These are phyloP conservation scores for Drosophila demipolita DNA, from an alignment of 2,888 invertebrate genomes.

Conservation along the genomic window DNA sequence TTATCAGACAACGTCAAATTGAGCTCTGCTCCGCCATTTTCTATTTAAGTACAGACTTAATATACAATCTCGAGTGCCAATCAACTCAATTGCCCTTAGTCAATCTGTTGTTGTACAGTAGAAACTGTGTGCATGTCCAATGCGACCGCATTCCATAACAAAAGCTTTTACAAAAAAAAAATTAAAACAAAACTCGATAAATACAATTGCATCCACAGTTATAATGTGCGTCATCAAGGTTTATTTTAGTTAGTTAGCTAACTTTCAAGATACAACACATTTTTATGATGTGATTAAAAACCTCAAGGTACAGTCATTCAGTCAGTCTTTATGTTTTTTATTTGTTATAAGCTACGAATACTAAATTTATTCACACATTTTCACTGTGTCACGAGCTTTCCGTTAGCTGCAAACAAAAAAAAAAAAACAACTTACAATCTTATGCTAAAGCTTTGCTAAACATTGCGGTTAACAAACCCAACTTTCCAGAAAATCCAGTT, in stretches of 20 bases:
- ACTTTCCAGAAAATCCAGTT: conserved; percentile 43
- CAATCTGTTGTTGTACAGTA: conserved; percentile 39
- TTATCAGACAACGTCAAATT: conserved; percentile 14
- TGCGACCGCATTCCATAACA: conserved; percentile 24
- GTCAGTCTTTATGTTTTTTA: not conserved
- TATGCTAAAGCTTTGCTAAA: conserved; percentile 15
- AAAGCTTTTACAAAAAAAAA: not conserved
- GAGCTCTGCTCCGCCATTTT: conserved; percentile 28
- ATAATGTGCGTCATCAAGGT: conserved; percentile 62
- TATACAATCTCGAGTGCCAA: conserved; percentile 42
- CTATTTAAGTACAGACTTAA: conserved; percentile 23
- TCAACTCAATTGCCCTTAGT: conserved; percentile 49
- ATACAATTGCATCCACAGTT: conserved; percentile 43
- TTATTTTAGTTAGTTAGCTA: conserved; percentile 33
- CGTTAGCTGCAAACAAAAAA: not conserved
- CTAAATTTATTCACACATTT: conserved; percentile 59
- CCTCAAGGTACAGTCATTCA: conserved; percentile 58
- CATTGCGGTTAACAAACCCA: conserved; percentile 30
- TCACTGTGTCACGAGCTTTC: conserved; percentile 50
- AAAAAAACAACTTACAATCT: not conserved
- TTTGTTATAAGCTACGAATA: conserved; percentile 17
- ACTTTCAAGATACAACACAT: conserved; percentile 7
- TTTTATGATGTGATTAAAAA: conserved; percentile 10
- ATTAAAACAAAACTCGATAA: conserved; percentile 1
- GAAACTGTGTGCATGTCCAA: conserved; percentile 10